Conservation (phyloP, 2,888 invertebrate genomes). For the Idaea aversata region DNA sequence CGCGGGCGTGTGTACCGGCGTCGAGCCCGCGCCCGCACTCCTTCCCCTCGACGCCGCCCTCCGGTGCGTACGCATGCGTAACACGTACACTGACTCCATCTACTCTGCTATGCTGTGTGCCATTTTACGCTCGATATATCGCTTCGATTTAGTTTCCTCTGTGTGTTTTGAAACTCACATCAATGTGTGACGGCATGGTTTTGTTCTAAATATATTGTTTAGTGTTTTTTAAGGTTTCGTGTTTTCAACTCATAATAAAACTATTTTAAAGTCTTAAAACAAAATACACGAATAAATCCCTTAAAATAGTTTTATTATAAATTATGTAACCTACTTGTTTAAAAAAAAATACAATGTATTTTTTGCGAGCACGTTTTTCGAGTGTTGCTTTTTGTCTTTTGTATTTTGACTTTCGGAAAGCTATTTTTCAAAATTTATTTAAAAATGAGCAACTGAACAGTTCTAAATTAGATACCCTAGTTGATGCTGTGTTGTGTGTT, state of each 20-base stretch:
- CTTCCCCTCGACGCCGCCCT: conserved; percentile 81
- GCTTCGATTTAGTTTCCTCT: conserved; percentile 10
- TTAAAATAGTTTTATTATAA: too few species aligned
- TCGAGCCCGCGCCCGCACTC: conserved; percentile 68
- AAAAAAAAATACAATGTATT: too few species aligned
- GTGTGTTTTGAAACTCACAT: conserved; percentile 1
- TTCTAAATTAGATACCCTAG: not conserved
- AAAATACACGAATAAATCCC: too few species aligned
- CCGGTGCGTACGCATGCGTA: conserved; percentile 70
- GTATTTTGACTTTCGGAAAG: not conserved
- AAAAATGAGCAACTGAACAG: too few species aligned
- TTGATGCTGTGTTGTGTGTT: not conserved
- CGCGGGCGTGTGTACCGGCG: conserved; percentile 40
- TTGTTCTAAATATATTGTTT: not conserved
- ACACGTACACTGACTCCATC: conserved; percentile 14
- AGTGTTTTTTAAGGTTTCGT: too few species aligned
- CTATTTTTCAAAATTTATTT: not conserved
- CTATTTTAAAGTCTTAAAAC: too few species aligned
- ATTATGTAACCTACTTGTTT: too few species aligned
- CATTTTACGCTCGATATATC: not conserved
- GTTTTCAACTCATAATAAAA: too few species aligned
- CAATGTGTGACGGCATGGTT: not conserved
- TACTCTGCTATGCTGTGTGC: conserved; percentile 25
- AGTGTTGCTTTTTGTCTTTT: not conserved
- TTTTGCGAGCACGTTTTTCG: not conserved